Percentiles rank a stretch among this genome's conserved stretches.
phyloP scores from a whole-genome alignment of 2,888 invertebrate species.

The Argyra leucocephala region DNA sequence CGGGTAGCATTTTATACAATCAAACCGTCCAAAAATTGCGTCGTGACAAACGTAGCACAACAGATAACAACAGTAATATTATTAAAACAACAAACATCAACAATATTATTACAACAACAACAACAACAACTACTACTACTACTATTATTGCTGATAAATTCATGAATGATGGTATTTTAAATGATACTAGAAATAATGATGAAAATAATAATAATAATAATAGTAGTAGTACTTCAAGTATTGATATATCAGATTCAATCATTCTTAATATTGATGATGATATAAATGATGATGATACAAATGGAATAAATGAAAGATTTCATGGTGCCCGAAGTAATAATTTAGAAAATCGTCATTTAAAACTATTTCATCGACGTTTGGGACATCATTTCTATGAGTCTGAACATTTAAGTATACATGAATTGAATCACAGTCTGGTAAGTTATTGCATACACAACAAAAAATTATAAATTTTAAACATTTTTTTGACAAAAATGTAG shows the following conservation, averaged over 20 bases:
- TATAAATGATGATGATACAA: not conserved
- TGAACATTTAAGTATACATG: conserved; percentile 16
- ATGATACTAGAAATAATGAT: not conserved
- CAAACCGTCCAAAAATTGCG: conserved; percentile 26
- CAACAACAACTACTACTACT: not conserved
- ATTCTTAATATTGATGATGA: not conserved
- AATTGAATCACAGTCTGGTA: conserved; percentile 16
- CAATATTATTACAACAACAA: not conserved
- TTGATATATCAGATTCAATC: not conserved
- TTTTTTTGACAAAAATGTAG: not conserved
- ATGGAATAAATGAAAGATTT: not conserved
- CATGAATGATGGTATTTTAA: too few species aligned
- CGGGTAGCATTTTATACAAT: conserved; percentile 25
- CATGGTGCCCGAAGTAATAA: conserved; percentile 15
- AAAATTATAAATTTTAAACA: not conserved
- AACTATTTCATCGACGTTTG: conserved; percentile 22
- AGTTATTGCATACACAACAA: not conserved
- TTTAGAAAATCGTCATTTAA: conserved; percentile 19
- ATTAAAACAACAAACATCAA: too few species aligned
- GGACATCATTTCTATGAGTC: conserved; percentile 20
- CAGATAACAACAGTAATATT: conserved; percentile 12
- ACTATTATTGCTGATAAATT: not conserved
- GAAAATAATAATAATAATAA: not conserved
- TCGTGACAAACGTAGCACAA: conserved; percentile 20
- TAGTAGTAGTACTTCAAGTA: not conserved